Base-by-base conservation (phyloP, 2,797 vertebrate genomes). In the Micropoecilia bifurca region DNA sequence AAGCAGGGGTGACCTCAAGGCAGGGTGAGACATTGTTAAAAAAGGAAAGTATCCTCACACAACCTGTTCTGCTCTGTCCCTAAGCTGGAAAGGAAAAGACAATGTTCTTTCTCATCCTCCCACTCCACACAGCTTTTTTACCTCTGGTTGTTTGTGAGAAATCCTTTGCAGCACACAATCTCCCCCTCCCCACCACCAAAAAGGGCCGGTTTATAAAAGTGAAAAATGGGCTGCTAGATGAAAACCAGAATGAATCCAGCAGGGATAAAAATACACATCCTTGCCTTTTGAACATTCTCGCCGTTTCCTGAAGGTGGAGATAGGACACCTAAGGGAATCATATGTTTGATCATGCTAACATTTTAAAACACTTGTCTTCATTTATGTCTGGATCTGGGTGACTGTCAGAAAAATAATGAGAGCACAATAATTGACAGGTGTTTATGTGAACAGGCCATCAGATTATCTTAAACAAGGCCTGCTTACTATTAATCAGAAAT, bases 81-180 rank as follows among this genome's bases (percentile, higher is more conserved):
- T 90, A 80, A 88, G 87, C 90, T 90, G 87, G 80, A 85, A 85
- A 89, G 87, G 80, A 92, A 92, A 93, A 93, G 92, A 93, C 92
- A 93, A 92, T 92, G 94, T 93, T 93, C 91, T 86, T 87, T 93
- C 90, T 94, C 88, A 93, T 93, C 93, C 92, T 92, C 92, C 93
- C 91, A 94, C 92, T 91, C 91, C 80, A 71, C 85, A 91, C 83
- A 87, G 88, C 89, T 92, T 93, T 59, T 90, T 86, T 91, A 94
- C 92, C 87, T 90, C 89, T 88, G 92, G 89, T 90, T 91, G 87
- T 91, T 93, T 90, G 90, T 77, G 85, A 90, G 85, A 90, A 87
- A 90, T 80, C 74, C 90, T 87, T 77, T 71, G 82, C 91, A 82
- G 89, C 78, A 75, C 80, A 81, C 84, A 81, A 80, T 88, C 83